phyloP scores from a whole-genome alignment of 2,888 invertebrate species.

The Campoplex capitator region DNA sequence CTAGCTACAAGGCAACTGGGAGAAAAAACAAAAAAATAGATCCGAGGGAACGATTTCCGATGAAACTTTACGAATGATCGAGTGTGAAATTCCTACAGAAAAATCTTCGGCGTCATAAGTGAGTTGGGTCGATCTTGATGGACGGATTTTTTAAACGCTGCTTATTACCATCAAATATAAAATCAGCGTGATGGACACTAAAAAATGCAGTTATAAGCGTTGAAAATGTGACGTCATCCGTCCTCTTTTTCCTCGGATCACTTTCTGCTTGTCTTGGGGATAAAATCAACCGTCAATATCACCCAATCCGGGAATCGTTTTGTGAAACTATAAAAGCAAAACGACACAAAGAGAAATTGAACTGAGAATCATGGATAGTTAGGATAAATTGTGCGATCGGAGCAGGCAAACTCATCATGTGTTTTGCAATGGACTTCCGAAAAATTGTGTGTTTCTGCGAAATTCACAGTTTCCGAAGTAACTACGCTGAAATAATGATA shows the following conservation, averaged over 20 bases:
- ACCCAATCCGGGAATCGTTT: neutral
- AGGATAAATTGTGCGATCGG: neutral
- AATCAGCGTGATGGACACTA: neutral
- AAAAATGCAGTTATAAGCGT: neutral
- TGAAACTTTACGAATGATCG: neutral
- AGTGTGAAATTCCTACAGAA: slow-evolving; percentile 3
- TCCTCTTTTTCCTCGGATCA: neutral
- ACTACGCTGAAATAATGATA: neutral
- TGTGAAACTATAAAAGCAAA: neutral
- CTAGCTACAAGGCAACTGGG: neutral
- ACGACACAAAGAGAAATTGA: neutral
- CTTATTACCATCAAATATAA: neutral
- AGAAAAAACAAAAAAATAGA: neutral
- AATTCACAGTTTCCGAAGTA: slow-evolving; percentile 1
- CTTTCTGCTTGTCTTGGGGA: neutral
- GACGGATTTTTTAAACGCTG: neutral
- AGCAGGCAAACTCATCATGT: neutral
- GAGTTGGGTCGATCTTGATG: neutral
- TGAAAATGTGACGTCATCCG: neutral
- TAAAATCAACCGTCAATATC: slow-evolving; percentile 18
- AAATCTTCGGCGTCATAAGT: slow-evolving; percentile 1
- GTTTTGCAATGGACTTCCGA: slow-evolving; percentile 7
- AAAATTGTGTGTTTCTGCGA: neutral
- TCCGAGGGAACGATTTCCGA: neutral
- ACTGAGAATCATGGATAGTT: slow-evolving; percentile 7